Conservation (phyloP, 2,888 invertebrate genomes). For the Cataglyphis livida region DNA sequence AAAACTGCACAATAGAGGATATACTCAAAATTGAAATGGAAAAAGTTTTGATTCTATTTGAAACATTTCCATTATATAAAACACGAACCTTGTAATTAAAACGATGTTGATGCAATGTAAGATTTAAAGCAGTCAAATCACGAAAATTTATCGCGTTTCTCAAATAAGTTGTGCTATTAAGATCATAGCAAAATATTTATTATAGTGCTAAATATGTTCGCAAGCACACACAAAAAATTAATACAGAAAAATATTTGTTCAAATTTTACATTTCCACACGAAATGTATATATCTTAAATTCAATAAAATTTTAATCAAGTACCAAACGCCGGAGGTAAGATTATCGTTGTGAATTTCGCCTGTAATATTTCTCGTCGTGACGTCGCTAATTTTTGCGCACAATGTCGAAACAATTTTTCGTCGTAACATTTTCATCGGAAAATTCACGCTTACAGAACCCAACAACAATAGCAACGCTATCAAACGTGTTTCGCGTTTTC, state of each 20-base stretch:
- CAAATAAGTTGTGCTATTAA: neutral
- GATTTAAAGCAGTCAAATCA: neutral
- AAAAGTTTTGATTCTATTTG: neutral
- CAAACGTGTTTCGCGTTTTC: constrained; percentile 13
- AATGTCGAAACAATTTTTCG: neutral
- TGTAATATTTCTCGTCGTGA: neutral
- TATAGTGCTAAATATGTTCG: neutral
- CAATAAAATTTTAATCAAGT: constrained; percentile 22
- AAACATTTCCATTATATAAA: neutral
- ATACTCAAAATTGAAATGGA: neutral
- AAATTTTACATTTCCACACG: neutral
- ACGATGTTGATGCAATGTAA: neutral
- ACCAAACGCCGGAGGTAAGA: neutral
- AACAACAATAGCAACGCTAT: neutral
- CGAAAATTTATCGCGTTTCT: neutral
- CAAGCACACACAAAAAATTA: neutral
- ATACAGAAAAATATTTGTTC: neutral
- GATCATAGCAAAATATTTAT: neutral
- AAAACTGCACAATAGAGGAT: neutral
- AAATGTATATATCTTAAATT: neutral
- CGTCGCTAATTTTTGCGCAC: neutral
- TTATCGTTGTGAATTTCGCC: neutral
- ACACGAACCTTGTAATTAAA: neutral
- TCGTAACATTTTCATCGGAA: neutral
- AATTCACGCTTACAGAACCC: neutral